Evolutionary conservation across 1,140 invertebrate species (phyloP).

Genomic region (Elymnias hypermnestra): DNA sequence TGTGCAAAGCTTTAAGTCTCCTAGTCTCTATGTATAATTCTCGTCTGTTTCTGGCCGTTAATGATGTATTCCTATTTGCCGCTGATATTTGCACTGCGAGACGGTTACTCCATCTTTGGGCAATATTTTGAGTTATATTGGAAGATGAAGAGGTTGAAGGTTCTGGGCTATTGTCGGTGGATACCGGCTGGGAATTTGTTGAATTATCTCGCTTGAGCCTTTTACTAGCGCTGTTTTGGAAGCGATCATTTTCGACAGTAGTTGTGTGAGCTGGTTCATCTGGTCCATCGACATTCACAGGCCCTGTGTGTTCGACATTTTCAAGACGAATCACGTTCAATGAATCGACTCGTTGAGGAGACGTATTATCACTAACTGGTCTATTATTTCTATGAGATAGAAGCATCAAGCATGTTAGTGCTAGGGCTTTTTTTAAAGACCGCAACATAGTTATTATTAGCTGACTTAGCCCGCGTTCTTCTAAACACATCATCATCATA

Average conservation of each 20-base stretch:
- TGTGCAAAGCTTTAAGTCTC: constrained; percentile 57
- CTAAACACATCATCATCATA: constrained; percentile 73
- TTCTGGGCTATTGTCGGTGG: constrained; percentile 11
- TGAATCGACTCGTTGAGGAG: constrained; percentile 39
- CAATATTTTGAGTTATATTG: constrained; percentile 6
- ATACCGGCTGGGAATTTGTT: constrained; percentile 8
- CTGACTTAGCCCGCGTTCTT: constrained; percentile 62
- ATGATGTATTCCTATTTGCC: constrained; percentile 62
- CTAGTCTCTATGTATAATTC: constrained; percentile 60
- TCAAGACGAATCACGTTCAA: constrained; percentile 51
- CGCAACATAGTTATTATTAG: constrained; percentile 68
- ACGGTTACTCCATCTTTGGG: constrained; percentile 56
- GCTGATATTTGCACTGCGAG: constrained; percentile 67
- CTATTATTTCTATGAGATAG: constrained; percentile 53
- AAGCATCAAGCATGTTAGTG: constrained; percentile 66
- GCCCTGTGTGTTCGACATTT: constrained; percentile 51
- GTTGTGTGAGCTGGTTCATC: constrained; percentile 35
- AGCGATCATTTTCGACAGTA: constrained; percentile 27
- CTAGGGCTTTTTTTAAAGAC: constrained; percentile 64
- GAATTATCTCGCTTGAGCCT: constrained; percentile 15
- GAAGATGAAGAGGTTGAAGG: constrained; percentile 8
- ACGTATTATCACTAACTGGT: constrained; percentile 29
- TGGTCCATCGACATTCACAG: constrained; percentile 53
- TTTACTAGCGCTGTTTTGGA: constrained; percentile 19
- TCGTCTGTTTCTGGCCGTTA: constrained; percentile 56